Conservation (phyloP, 2,797 vertebrate species). For the Oreochromis grahami region DNA sequence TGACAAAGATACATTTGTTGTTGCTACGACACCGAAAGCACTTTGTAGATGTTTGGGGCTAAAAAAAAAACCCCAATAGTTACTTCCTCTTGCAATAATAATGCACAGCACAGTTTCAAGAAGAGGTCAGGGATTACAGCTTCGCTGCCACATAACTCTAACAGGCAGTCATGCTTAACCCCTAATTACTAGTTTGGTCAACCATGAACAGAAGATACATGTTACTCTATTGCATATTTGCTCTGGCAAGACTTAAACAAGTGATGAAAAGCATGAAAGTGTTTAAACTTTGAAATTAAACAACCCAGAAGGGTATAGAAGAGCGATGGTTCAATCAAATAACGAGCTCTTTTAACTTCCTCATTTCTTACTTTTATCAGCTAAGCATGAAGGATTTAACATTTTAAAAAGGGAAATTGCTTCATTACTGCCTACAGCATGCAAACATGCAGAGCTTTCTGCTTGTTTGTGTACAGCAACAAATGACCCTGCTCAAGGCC, state of each 20-base stretch:
- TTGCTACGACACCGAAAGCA: no score
- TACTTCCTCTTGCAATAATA: background rate
- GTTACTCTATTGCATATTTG: background rate
- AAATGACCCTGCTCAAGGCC: background rate
- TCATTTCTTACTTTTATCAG: background rate
- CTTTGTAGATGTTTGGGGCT: background rate
- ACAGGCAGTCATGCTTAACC: background rate
- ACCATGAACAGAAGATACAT: background rate
- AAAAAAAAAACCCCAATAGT: background rate
- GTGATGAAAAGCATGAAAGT: background rate
- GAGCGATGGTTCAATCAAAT: background rate
- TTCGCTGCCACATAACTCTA: background rate
- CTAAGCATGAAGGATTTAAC: background rate
- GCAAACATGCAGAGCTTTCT: background rate
- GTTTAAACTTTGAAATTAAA: background rate
- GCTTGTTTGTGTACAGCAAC: background rate
- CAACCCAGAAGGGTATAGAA: accelerated
- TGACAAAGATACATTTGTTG: background rate
- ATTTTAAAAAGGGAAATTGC: background rate
- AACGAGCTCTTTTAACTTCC: background rate
- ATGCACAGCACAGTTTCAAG: background rate
- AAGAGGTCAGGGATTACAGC: background rate
- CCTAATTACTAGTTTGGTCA: background rate
- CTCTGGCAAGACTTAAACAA: accelerated
- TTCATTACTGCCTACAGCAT: background rate